Conservation (phyloP, 2,113 vertebrate genomes). For the Leucopsar rothschildi region DNA sequence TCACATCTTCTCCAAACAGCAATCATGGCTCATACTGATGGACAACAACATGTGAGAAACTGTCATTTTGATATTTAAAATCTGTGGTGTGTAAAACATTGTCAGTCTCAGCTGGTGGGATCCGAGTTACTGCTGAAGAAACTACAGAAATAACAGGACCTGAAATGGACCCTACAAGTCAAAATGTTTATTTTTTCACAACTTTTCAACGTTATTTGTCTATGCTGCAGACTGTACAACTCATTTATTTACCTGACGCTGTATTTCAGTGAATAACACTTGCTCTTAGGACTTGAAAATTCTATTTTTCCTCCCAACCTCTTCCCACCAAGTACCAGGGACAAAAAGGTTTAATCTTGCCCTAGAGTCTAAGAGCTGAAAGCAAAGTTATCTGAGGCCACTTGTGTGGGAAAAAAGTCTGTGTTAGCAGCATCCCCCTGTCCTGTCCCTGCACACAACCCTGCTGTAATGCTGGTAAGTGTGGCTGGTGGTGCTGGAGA, state of each 20-base stretch:
- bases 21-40: slow-evolving; percentile 53
- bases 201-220: not conserved
- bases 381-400: not conserved
- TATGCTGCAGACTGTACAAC: not conserved
- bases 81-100: slow-evolving; percentile 53
- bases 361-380: not conserved
- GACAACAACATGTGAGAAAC: slow-evolving; percentile 59
- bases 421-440: not conserved
- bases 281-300: not conserved
- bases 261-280: not conserved
- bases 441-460: not conserved
- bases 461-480: not conserved
- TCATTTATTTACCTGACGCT: slow-evolving; percentile 14
- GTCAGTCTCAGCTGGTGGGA: slow-evolving; percentile 35
- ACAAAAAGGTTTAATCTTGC: not conserved
- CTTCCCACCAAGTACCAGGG: not conserved
- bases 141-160: not conserved
- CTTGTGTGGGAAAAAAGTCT: not conserved
- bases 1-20: slow-evolving; percentile 65
- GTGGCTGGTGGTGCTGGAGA: not conserved
- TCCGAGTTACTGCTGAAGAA: not conserved
- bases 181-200: not conserved
- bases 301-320: not conserved
- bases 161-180: slow-evolving; percentile 4
- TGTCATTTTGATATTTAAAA: slow-evolving; percentile 67